A percentile compares a stretch with the other conserved stretches of the same genome.
Conservation (phyloP, 2,888 invertebrate genomes). For the Camponotus fellah region DNA sequence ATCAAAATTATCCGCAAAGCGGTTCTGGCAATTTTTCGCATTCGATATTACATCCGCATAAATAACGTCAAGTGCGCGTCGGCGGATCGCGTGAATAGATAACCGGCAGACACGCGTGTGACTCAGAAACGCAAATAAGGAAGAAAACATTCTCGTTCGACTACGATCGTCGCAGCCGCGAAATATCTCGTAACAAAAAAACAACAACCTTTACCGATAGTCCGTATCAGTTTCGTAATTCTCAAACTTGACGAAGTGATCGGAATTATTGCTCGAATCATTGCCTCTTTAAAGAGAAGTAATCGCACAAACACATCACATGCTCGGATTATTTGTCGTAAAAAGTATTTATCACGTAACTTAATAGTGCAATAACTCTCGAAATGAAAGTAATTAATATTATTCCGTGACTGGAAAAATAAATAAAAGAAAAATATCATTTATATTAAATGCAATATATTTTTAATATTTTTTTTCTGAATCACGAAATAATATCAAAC, state of each 20-base stretch:
- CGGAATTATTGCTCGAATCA: neutral
- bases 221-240: neutral
- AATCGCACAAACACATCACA: neutral
- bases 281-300: neutral
- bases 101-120: conserved; percentile 44
- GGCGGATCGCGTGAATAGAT: conserved; percentile 46
- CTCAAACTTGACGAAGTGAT: neutral
- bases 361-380: neutral
- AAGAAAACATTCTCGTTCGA: conserved; percentile 37
- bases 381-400: neutral
- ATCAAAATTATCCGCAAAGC: neutral
- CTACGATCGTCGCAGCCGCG: neutral
- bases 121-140: conserved; percentile 55
- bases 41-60: conserved; percentile 3
- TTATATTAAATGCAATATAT: neutral
- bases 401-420: neutral
- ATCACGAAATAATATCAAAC: neutral
- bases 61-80: conserved; percentile 38
- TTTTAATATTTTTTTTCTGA: neutral
- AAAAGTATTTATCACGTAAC: neutral
- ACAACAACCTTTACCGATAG: neutral
- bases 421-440: neutral
- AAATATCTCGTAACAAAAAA: conserved; percentile 1
- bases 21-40: neutral
- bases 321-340: neutral